Base-by-base conservation (phyloP, 2,113 vertebrate genomes). In the Scortum barcoo region DNA sequence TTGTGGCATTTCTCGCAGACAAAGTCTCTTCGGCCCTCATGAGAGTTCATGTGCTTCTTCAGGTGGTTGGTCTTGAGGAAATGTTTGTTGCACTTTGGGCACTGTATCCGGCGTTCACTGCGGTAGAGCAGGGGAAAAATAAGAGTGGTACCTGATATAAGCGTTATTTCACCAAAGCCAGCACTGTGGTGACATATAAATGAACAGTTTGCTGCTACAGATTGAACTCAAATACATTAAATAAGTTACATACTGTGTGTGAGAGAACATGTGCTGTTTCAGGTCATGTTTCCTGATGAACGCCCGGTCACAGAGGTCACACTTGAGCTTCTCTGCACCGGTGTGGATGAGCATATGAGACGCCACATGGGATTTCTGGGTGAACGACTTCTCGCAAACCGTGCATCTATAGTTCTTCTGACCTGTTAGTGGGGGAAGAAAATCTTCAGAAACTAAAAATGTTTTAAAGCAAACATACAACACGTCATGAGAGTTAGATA, bases 331-430 rank as follows among this genome's bases (percentile, higher is more conserved):
- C 95, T 98, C 98, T 86, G 97, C 97, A 0, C 97, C 97, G 0
- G 96, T 98, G 93, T 99, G 98, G 86, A 98, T 98, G 83, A 98
- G 95, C 98, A 99, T 99, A 76, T 99, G 98, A 0, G 98, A 99
- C 2, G 96, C 97, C 83, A 99, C 93, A 68, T 99, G 98, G 72
- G 98, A 97, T 78, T 99, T 99, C 95, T 99, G 98, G 3, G 97
- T 99, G 86, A 99, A 99, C 0, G 95, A 98, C 82, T 97, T 98
- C 89, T 98, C 97, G 2, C 98, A 99, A 61, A 98, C 94, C 1
- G 92, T 95, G 78, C 98, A 99, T 80, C 96, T 95, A 3, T 98
- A 99, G 81, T 99, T 99, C 95, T 99, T 99, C 93, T 99, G 98
- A 82, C 98, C 98, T 99, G 92, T 51, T 38, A 9, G 16, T 1